Conservation (phyloP, 2,888 invertebrate species). For the Torymus tubicola region DNA sequence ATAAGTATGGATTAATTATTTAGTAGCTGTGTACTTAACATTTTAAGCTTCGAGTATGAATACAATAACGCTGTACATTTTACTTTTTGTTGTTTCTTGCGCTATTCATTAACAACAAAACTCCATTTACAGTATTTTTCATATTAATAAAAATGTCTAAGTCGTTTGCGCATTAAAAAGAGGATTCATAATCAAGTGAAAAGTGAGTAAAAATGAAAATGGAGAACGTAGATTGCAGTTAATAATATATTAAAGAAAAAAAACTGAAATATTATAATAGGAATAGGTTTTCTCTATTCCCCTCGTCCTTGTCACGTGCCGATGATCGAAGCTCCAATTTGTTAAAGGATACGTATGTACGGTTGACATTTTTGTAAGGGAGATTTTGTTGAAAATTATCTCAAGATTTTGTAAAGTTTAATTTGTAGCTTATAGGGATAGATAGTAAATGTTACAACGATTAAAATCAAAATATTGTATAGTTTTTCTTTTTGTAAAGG, state of each 20-base stretch:
- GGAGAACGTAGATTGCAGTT: slow-evolving; percentile 37
- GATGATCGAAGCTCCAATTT: slow-evolving; percentile 40
- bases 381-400: slow-evolving; percentile 26
- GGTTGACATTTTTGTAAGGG: slow-evolving; percentile 16
- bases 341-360: slow-evolving; percentile 36
- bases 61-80: slow-evolving; percentile 10
- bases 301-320: slow-evolving; percentile 49
- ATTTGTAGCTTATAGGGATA: not conserved
- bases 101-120: not conserved
- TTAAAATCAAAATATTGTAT: too few species aligned
- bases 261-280: slow-evolving; percentile 46
- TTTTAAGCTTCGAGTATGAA: slow-evolving; percentile 15
- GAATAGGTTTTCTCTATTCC: slow-evolving; percentile 53
- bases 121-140: slow-evolving; percentile 31
- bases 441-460: too few species aligned
- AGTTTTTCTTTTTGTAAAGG: too few species aligned
- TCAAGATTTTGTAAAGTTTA: not conserved
- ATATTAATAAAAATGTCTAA: slow-evolving; percentile 22
- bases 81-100: not conserved
- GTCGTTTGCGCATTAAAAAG: slow-evolving; percentile 19
- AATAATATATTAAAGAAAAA: slow-evolving; percentile 35
- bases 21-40: slow-evolving; percentile 15
- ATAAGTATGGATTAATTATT: not conserved
- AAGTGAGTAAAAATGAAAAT: slow-evolving; percentile 10
- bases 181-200: slow-evolving; percentile 29